phyloP scores from a whole-genome alignment of 2,888 invertebrate genomes.

The Leucoma salicis region DNA sequence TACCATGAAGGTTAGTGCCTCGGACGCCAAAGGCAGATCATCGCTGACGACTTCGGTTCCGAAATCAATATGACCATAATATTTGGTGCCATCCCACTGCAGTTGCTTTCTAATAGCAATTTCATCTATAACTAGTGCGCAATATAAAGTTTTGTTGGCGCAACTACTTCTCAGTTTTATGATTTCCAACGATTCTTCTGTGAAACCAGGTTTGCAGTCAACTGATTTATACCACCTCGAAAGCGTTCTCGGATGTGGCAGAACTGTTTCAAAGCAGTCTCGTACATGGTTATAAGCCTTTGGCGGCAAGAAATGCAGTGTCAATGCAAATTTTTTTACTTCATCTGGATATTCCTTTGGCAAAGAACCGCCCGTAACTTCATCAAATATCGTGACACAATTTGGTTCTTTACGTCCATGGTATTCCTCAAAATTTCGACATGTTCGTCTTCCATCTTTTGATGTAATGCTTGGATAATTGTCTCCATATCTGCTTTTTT shows the following conservation, averaged over 20 bases:
- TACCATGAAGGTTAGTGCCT: not conserved
- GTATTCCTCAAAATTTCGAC: too few species aligned
- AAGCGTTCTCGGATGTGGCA: not conserved
- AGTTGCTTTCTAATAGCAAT: conserved; percentile 6
- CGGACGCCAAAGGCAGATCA: not conserved
- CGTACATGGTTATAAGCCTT: not conserved
- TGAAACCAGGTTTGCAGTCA: conserved; percentile 3
- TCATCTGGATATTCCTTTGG: not conserved
- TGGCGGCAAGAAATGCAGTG: not conserved
- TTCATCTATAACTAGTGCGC: conserved; percentile 5
- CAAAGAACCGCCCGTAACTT: not conserved
- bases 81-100: not conserved
- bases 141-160: not conserved
- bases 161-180: conserved; percentile 2
- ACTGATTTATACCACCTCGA: not conserved
- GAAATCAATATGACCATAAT: not conserved
- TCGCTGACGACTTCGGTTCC: not conserved
- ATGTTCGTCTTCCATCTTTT: too few species aligned
- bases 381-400: too few species aligned
- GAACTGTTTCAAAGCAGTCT: not conserved
- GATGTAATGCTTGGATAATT: too few species aligned
- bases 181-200: conserved; percentile 1
- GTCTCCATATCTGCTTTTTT: too few species aligned
- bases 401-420: too few species aligned
- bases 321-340: not conserved